Evolutionary conservation across 2,888 invertebrate species (phyloP), one percentile per base, ranked within the genome.

Genomic region (Aricia artaxerxes): DNA sequence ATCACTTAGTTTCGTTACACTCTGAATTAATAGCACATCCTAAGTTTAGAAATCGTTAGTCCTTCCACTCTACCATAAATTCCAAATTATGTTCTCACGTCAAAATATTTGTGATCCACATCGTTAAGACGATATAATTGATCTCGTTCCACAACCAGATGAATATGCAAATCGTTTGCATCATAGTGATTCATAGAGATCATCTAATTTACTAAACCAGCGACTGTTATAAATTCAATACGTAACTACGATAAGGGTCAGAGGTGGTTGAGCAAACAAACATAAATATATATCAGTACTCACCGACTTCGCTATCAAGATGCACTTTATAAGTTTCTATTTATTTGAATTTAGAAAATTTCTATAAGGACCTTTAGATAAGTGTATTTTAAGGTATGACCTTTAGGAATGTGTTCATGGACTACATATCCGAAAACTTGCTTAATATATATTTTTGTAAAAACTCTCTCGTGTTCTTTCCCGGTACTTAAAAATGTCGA

Each of bases 181-280:
- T 57, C 76, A 76, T 49, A 24, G 0, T 53, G 57, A 76, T 53
- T 76, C 76, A 31, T 75, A 49, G 75, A 75, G 69, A 75, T 75
- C 73, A 75, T 75, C 57, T 76, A 57, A 57, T 76, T 76, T 76
- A 76, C 57, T 76, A 57, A 76, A 76, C 31, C 76, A 31, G 31
- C 49, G 75, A 53, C 75, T 40, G 75, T 13, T 44, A 64, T n/a
- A 73, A 49, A 53, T 4, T 35, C 31, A 49, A 75, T 75, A 75
- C 53, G 75, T 75, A 75, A 75, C 53, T 13, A 53, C 40, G 7
- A 4, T 7, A 73, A 75, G 75, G 75, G 53, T 73, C 75, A 75
- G 7, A 75, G 75, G 75, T 75, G 31, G 49, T 7, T 11, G 75
- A 24, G 75, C 7, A 53, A 6, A 44, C 49, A 44, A 24, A 75